Percentiles rank a stretch among this genome's conserved stretches.
Conservation (phyloP, 2,113 vertebrate species). For the Zootoca vivipara region DNA sequence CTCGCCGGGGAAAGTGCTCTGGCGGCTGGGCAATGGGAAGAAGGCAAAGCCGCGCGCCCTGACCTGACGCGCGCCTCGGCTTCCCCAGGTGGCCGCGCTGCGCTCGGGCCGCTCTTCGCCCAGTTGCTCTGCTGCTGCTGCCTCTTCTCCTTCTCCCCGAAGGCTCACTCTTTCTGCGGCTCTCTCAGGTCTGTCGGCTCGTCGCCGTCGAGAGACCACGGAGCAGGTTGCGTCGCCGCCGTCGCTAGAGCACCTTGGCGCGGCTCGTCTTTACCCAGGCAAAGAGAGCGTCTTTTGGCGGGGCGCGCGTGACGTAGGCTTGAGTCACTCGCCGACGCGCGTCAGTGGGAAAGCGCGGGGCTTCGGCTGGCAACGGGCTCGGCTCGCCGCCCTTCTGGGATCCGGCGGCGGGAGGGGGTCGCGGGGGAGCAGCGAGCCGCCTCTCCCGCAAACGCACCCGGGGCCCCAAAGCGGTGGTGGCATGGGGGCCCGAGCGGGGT, state of each 20-base stretch:
- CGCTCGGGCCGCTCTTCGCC: neutral
- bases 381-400: neutral
- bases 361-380: conserved; percentile 3
- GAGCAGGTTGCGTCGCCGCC: neutral
- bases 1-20: neutral
- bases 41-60: neutral
- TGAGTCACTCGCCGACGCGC: conserved; percentile 74
- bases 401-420: neutral
- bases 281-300: conserved; percentile 59
- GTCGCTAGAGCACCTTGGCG: neutral
- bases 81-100: conserved; percentile 1
- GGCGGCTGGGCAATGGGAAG: too few species aligned
- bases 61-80: neutral
- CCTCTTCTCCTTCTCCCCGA: neutral
- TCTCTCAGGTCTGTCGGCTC: neutral
- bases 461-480: neutral
- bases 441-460: neutral
- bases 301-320: conserved; percentile 75
- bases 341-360: conserved; percentile 64
- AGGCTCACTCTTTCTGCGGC: neutral
- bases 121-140: too few species aligned
- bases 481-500: neutral
- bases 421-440: neutral
- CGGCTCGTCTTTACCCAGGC: neutral
- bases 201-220: neutral